Percentiles rank a stretch among this genome's conserved stretches.
These are phyloP conservation scores for Pandemis cinnamomeana DNA, from an alignment of 2,888 invertebrate species.

Conservation along the genomic window DNA sequence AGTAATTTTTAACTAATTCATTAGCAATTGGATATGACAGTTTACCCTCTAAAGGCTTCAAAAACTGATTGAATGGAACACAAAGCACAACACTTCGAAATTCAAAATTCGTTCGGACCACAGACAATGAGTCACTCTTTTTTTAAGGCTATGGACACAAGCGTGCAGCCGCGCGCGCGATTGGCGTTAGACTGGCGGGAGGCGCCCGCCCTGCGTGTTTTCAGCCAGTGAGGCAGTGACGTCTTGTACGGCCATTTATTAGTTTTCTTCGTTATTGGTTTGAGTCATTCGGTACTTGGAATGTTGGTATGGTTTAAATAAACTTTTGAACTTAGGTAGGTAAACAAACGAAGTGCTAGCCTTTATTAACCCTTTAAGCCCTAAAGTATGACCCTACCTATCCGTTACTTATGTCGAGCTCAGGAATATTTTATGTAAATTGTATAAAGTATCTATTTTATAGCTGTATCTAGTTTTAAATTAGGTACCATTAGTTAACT, in stretches of 20 bases:
- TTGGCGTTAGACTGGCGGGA: constrained; percentile 56
- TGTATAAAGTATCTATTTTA: no score
- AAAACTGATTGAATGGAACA: constrained; percentile 17
- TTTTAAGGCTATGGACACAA: constrained; percentile 41
- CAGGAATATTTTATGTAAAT: no score
- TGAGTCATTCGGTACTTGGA: constrained; percentile 30
- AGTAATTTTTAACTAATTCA: background rate
- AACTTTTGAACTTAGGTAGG: background rate
- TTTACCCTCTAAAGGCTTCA: constrained; percentile 22
- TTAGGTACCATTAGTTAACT: no score
- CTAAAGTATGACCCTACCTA: background rate
- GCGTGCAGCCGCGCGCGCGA: constrained; percentile 54
- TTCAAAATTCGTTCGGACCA: constrained; percentile 50
- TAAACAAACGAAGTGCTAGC: background rate
- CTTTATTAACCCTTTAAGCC: background rate
- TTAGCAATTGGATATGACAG: background rate
- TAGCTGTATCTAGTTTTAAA: no score
- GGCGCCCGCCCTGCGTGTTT: constrained; percentile 56
- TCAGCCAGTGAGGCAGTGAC: constrained; percentile 52
- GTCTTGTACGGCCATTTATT: constrained; percentile 33
- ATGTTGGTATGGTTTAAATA: constrained; percentile 9
- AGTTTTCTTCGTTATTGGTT: constrained; percentile 37
- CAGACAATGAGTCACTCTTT: constrained; percentile 52
- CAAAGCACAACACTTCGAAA: constrained; percentile 43
- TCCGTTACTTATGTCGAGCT: no score